phyloP scores from a whole-genome alignment of 2,113 vertebrate species.

The Delphinus delphis region DNA sequence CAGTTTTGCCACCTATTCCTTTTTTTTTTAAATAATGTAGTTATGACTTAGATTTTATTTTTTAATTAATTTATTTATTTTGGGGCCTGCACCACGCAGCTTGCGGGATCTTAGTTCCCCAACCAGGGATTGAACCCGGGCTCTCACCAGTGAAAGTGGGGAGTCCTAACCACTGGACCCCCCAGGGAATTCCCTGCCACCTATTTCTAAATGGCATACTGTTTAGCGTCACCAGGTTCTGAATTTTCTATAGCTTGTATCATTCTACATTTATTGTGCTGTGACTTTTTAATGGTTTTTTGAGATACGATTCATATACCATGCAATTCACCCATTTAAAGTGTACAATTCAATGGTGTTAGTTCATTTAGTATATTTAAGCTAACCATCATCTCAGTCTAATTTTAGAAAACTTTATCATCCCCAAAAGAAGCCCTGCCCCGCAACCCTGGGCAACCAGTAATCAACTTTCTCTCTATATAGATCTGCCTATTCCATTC shows the following conservation, averaged over 20 bases:
- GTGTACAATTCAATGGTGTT: neutral
- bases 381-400: neutral
- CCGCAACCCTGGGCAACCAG: neutral
- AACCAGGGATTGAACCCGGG: no score
- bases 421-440: neutral
- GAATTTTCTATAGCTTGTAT: neutral
- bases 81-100: accelerated
- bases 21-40: no score
- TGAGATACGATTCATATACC: neutral
- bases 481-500: neutral
- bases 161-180: no score
- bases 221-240: neutral
- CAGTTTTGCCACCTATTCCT: neutral
- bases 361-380: neutral
- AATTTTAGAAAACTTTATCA: neutral
- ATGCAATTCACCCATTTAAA: neutral
- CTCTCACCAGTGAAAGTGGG: no score
- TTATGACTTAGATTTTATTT: no score
- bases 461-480: neutral
- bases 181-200: no score
- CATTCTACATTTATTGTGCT: neutral
- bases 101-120: no score
- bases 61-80: no score
- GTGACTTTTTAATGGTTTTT: neutral
- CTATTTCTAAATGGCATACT: neutral